A percentile compares a stretch with the other conserved stretches of the same genome.
These are phyloP conservation scores for Microchrysa polita DNA, from an alignment of 2,888 invertebrate species.

Conservation along the genomic window DNA sequence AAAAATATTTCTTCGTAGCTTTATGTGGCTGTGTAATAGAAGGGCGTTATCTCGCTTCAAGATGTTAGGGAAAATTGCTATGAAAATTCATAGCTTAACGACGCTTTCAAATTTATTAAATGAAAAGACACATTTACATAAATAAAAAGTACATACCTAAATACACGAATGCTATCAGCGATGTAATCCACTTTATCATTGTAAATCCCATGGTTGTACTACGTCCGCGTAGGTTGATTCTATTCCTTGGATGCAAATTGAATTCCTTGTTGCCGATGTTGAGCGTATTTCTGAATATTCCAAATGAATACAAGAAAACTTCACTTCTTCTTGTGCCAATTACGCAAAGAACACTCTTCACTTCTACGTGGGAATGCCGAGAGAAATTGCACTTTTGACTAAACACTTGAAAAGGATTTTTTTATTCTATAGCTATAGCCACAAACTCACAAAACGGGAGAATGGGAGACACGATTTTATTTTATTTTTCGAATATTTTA, in stretches of 20 bases:
- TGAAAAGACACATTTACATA: background rate
- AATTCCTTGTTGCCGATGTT: background rate
- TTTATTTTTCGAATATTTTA: background rate
- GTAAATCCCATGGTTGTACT: constrained; percentile 56
- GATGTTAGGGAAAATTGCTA: no score
- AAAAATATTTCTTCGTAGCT: no score
- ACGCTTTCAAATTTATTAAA: no score
- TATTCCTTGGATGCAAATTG: constrained; percentile 50
- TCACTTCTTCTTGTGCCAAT: background rate
- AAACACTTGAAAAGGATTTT: constrained; percentile 10
- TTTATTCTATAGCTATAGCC: background rate
- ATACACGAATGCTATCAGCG: constrained; percentile 59
- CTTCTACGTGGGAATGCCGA: background rate
- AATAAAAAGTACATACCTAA: constrained; percentile 54
- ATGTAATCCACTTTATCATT: constrained; percentile 61
- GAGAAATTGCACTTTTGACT: constrained; percentile 24
- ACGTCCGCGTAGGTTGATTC: constrained; percentile 33
- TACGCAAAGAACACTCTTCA: constrained; percentile 36
- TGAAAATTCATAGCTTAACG: no score
- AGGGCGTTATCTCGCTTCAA: no score
- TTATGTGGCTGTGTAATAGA: no score
- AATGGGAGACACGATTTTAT: background rate
- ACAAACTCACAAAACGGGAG: background rate
- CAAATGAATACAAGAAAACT: background rate
- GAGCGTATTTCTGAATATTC: constrained; percentile 11